Conservation (phyloP, 1,140 invertebrate genomes). For the Phymorhynchus buccinoides region DNA sequence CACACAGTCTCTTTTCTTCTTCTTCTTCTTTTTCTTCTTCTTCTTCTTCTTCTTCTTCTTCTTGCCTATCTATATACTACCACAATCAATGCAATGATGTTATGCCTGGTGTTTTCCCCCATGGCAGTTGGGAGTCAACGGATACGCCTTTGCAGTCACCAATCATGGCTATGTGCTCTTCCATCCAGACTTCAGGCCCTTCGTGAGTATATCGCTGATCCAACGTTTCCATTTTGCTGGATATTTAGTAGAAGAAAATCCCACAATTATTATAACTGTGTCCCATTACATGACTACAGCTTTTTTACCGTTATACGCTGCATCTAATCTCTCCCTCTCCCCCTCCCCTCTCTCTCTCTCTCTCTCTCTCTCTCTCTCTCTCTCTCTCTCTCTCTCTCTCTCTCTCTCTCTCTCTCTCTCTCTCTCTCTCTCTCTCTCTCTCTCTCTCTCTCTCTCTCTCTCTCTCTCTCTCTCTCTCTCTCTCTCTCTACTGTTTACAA, state of each 20-base stretch:
- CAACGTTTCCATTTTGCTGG: too few relatives aligned
- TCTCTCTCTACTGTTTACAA: too few relatives aligned
- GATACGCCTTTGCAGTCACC: constrained; percentile 95
- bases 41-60: background rate
- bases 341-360: background rate
- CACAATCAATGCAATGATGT: too few relatives aligned
- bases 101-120: background rate
- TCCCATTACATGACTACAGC: too few relatives aligned
- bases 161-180: constrained; percentile 97
- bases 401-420: background rate
- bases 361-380: too few relatives aligned
- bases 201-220: too few relatives aligned
- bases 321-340: background rate
- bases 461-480: background rate
- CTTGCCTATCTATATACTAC: too few relatives aligned
- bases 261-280: too few relatives aligned
- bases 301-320: too few relatives aligned
- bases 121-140: constrained; percentile 91
- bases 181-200: constrained; percentile 95
- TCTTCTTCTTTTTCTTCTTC: background rate
- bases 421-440: background rate
- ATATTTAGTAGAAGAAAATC: too few relatives aligned
- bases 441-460: background rate
- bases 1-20: background rate
- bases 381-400: background rate